Conservation (phyloP, 2,888 invertebrate species). For the Macropis europaea region DNA sequence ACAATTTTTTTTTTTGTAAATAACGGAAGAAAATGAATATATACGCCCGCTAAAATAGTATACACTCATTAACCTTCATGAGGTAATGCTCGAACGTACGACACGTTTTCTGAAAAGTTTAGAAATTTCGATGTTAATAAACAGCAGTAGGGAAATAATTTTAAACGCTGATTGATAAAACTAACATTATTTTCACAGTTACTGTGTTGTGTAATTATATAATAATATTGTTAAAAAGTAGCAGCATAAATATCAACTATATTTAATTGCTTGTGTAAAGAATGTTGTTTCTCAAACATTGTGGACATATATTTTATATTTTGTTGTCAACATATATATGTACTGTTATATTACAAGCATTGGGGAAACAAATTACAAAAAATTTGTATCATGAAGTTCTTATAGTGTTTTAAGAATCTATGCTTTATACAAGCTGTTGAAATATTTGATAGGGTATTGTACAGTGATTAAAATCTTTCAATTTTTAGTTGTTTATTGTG, state of each 20-base stretch:
- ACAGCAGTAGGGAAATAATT: not conserved
- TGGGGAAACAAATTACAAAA: not conserved
- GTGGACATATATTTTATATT: not conserved
- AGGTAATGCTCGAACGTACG: constrained; percentile 7
- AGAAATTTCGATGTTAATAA: not conserved
- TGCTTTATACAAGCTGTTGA: not conserved
- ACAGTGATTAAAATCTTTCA: not conserved
- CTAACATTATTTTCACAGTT: not conserved
- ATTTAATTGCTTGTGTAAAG: not conserved
- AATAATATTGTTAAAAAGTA: not conserved
- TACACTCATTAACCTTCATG: constrained; percentile 37
- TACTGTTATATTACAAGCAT: not conserved
- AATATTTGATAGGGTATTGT: not conserved
- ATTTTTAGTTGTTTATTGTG: not conserved
- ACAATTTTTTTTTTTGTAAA: not conserved
- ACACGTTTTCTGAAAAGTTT: constrained; percentile 23
- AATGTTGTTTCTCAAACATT: not conserved
- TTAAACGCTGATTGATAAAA: not conserved
- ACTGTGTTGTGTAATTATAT: not conserved
- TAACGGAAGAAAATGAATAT: constrained; percentile 15
- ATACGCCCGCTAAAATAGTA: not conserved
- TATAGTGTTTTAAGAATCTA: not conserved
- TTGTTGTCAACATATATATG: not conserved
- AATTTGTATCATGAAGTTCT: not conserved
- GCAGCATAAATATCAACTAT: not conserved